Conservation (phyloP, 2,113 vertebrate genomes). For the Calcarius ornatus region DNA sequence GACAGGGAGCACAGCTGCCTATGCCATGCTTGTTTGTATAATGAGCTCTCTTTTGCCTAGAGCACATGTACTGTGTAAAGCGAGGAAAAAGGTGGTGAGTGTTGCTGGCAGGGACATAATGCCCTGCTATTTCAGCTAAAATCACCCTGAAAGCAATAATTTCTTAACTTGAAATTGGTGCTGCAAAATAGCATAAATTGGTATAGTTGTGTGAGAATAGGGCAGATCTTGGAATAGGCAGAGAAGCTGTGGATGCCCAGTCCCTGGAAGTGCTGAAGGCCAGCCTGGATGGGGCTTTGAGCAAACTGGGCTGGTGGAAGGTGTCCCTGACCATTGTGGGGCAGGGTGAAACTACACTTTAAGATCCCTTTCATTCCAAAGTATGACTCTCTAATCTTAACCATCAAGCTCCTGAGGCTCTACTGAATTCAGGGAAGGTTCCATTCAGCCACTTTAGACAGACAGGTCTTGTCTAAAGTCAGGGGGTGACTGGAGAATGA, state of each 20-base stretch:
- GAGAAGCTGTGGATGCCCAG: not conserved
- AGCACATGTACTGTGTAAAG: not conserved
- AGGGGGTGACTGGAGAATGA: not conserved
- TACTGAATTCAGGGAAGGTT: not conserved
- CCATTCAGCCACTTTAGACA: not conserved
- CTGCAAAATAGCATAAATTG: not conserved
- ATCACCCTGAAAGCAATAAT: not conserved
- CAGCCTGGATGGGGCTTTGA: not conserved
- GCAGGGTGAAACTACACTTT: not conserved
- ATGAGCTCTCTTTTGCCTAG: not conserved
- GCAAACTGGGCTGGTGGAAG: not conserved
- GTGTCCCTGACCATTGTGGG: not conserved
- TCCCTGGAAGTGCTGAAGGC: not conserved
- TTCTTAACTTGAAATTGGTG: not conserved
- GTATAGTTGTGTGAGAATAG: not conserved
- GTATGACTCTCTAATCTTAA: not conserved
- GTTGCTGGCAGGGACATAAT: constrained; percentile 8
- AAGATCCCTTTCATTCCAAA: not conserved
- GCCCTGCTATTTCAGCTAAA: constrained; percentile 7
- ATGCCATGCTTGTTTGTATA: not conserved
- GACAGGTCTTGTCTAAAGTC: not conserved
- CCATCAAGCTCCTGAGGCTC: not conserved
- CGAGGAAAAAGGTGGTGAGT: not conserved
- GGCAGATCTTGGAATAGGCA: not conserved
- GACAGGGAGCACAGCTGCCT: not conserved